phyloP scores from a whole-genome alignment of 1,140 invertebrate genomes.

The Arctopsyche grandis region DNA sequence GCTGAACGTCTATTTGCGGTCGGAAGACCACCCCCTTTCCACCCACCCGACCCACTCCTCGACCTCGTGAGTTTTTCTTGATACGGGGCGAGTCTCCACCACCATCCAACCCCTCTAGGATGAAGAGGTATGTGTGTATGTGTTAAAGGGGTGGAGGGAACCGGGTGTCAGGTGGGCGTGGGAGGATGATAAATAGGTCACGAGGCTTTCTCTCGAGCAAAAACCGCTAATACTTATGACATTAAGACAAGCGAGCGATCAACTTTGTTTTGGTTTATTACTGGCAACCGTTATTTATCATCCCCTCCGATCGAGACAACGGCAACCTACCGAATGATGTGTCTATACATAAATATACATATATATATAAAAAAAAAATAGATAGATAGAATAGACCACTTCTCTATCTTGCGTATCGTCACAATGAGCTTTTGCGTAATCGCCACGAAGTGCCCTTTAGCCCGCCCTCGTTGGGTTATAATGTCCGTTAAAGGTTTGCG shows the following conservation, averaged over 20 bases:
- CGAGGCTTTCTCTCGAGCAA: conserved; percentile 36
- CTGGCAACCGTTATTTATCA: conserved; percentile 16
- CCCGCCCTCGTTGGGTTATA: background rate
- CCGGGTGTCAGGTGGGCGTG: conserved; percentile 28
- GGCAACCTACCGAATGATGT: background rate
- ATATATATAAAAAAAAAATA: background rate
- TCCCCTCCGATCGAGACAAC: background rate
- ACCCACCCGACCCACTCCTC: no score
- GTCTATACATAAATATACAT: background rate
- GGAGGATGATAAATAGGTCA: conserved; percentile 49
- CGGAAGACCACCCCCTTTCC: no score
- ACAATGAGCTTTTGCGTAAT: background rate
- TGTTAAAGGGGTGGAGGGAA: background rate
- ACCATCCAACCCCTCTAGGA: no score
- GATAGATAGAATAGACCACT: background rate
- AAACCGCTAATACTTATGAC: conserved; percentile 46
- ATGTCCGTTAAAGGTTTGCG: background rate
- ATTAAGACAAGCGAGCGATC: conserved; percentile 48
- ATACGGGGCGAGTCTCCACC: no score
- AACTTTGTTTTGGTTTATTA: conserved; percentile 49
- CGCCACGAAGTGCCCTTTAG: background rate
- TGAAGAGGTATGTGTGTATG: background rate
- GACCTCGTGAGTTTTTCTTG: no score
- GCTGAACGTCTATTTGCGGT: no score
- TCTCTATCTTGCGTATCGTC: background rate